Percentiles rank a stretch among this genome's conserved stretches.
These are phyloP conservation scores for Parascotia fuliginaria DNA, from an alignment of 2,888 invertebrate species.

Conservation along the genomic window DNA sequence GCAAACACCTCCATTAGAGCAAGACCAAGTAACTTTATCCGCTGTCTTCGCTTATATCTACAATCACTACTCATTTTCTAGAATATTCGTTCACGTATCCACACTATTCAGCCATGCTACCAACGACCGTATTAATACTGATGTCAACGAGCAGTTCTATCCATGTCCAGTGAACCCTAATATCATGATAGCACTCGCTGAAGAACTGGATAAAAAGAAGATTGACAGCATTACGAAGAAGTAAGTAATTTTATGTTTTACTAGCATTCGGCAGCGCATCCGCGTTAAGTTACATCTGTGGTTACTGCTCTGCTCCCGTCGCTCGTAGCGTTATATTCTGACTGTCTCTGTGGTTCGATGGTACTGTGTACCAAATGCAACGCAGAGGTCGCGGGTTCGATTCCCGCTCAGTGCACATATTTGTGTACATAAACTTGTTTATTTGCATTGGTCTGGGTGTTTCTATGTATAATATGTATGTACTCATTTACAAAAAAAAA, in stretches of 20 bases:
- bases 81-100: slow-evolving; percentile 48
- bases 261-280: background rate
- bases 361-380: too few species aligned
- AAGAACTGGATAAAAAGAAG: slow-evolving; percentile 24
- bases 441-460: too few species aligned
- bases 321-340: too few species aligned
- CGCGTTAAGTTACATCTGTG: background rate
- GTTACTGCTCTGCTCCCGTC: background rate
- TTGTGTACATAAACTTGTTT: too few species aligned
- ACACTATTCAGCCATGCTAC: slow-evolving; percentile 73
- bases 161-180: slow-evolving; percentile 27
- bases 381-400: too few species aligned
- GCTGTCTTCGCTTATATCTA: background rate
- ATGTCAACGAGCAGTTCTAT: slow-evolving; percentile 37
- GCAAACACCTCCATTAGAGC: too few species aligned
- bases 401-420: too few species aligned
- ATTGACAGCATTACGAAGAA: slow-evolving; percentile 18
- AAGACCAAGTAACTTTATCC: background rate
- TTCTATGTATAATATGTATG: too few species aligned
- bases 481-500: too few species aligned
- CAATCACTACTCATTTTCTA: slow-evolving; percentile 1
- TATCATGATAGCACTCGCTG: slow-evolving; percentile 36
- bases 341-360: too few species aligned
- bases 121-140: slow-evolving; percentile 5
- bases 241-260: background rate